Conservation (phyloP, 2,113 vertebrate species). For the Pantherophis guttatus region DNA sequence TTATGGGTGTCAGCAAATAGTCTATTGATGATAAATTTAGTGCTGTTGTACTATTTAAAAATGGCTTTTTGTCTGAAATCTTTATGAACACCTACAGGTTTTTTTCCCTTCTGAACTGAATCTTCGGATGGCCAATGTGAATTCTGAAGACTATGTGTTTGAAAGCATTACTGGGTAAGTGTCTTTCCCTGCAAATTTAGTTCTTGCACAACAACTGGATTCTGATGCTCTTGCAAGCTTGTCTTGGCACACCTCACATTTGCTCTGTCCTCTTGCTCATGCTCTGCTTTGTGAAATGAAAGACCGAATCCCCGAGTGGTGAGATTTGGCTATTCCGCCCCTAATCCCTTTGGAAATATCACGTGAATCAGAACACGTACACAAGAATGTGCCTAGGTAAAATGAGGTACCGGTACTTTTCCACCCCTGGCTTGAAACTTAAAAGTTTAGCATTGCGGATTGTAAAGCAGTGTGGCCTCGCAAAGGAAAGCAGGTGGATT, state of each 20-base stretch:
- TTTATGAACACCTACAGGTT: constrained; percentile 72
- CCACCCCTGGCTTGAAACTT: background rate
- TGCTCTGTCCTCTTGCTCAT: background rate
- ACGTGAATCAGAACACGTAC: background rate
- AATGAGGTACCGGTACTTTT: background rate
- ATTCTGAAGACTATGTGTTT: constrained; percentile 88
- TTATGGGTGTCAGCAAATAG: background rate
- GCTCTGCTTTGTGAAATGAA: background rate
- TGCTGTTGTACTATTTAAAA: background rate
- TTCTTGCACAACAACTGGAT: background rate
- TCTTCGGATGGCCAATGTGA: constrained; percentile 89
- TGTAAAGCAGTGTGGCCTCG: background rate
- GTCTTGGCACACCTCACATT: background rate
- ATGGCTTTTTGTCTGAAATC: background rate
- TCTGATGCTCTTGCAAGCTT: background rate
- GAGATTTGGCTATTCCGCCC: background rate
- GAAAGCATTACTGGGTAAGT: constrained; percentile 78
- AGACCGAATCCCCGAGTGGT: background rate
- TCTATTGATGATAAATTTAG: background rate
- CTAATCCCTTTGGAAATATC: background rate
- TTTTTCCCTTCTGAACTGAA: constrained; percentile 93
- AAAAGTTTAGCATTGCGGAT: background rate
- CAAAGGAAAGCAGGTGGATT: background rate
- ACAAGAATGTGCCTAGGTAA: background rate
- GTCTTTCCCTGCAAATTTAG: background rate